These are phyloP conservation scores for Eurytoma adleriae DNA, from an alignment of 2,888 invertebrate species.

Conservation along the genomic window DNA sequence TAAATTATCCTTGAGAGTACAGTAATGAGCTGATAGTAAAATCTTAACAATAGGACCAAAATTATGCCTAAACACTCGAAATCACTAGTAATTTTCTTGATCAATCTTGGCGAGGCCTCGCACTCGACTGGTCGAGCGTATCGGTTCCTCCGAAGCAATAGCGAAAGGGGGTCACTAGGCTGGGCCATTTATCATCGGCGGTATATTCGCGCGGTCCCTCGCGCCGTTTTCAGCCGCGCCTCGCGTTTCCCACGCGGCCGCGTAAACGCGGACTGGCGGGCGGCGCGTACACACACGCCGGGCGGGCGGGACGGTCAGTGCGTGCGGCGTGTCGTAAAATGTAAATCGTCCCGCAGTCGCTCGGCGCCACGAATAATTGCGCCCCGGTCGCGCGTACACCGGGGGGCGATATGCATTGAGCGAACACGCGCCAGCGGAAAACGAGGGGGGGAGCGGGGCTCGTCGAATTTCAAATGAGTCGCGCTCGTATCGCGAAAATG, in stretches of 20 bases:
- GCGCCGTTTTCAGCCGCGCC: constrained; percentile 1
- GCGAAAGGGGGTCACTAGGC: constrained; percentile 54
- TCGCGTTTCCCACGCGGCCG: neutral
- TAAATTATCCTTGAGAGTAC: too few species aligned
- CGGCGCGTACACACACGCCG: neutral
- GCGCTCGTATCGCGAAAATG: constrained; percentile 40
- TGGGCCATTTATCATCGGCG: constrained; percentile 55
- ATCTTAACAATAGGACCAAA: too few species aligned
- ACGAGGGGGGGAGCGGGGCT: constrained; percentile 40
- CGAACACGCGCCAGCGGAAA: constrained; percentile 48
- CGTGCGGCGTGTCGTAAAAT: constrained; percentile 58
- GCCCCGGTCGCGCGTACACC: constrained; percentile 10
- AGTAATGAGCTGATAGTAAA: too few species aligned
- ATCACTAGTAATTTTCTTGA: neutral
- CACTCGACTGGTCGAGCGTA: neutral
- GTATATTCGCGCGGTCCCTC: constrained; percentile 30
- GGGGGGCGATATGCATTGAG: constrained; percentile 34
- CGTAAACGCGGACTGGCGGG: neutral
- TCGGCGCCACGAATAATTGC: constrained; percentile 56
- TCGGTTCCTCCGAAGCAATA: constrained; percentile 12
- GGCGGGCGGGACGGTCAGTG: constrained; percentile 27
- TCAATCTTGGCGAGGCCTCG: neutral
- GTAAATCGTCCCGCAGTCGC: constrained; percentile 57
- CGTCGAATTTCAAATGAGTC: constrained; percentile 58
- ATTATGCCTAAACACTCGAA: neutral